Base-by-base conservation (phyloP, 1,140 invertebrate species). In the Cherax quadricarinatus region DNA sequence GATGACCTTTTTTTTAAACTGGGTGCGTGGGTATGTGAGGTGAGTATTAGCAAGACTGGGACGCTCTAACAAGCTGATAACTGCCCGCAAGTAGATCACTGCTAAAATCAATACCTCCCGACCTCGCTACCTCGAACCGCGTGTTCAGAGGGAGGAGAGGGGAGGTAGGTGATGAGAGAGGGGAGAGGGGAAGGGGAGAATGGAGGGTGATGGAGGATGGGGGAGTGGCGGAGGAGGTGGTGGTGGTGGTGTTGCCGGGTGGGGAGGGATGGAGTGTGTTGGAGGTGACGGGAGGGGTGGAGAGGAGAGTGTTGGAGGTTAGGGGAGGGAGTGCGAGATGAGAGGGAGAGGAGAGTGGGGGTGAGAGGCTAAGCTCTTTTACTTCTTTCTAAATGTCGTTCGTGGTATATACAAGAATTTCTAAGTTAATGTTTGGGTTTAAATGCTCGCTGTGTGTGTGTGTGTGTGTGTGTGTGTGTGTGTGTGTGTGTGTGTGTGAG, bases 41-140 rank as follows among this genome's bases (percentile, higher is more conserved):
- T 24, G 57, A 82, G 78, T 30, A 51, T 81, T n/a, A 83, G 62
- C 41, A 30, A 78, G 24, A 62, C 41, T 66, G 53, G 53, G 80
- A 89, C 62, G 66, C 79, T 66, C 88, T 82, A 82, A 81, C 79
- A 70, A 86, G 62, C 80, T 82, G 79, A 82, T 82, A 82, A 89
- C 79, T 41, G 48, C 60, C 88, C 62, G 24, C 57, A 81, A 89
- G 79, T 89, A 89, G 88, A 89, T 89, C 88, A 82, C 88, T 60
- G 16, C 79, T n/a, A 83, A 83, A 89, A 89, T 89, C 88, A 82
- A 89, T 89, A 89, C 88, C 79, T 62, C 70, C 30, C 88, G 48
- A 83, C 88, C 62, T 70, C 80, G 88, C 80, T 73, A 89, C 24
- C 49, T 62, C 51, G 53, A 53, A 80, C 75, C 53, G 75, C n/a